phyloP scores from a whole-genome alignment of 2,113 vertebrate species.

The Rynchops niger region DNA sequence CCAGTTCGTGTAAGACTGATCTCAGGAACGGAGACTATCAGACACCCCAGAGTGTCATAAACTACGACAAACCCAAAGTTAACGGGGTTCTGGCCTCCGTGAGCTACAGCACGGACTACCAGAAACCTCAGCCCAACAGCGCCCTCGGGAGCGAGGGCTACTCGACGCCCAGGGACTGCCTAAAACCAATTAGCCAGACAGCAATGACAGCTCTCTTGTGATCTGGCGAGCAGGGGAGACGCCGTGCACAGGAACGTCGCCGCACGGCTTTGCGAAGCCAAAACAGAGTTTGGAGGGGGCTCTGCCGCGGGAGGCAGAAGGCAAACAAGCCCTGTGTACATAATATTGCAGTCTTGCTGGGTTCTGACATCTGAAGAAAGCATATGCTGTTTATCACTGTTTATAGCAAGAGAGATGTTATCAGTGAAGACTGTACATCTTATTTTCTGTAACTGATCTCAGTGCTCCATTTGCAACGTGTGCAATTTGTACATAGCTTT shows the following conservation, averaged over 20 bases:
- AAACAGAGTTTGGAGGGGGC: constrained; percentile 47
- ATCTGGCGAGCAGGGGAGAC: background rate
- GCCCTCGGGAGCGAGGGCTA: constrained; percentile 63
- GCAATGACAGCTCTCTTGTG: constrained; percentile 74
- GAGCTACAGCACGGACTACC: constrained; percentile 54
- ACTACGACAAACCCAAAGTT: constrained; percentile 80
- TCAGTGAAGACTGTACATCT: constrained; percentile 60
- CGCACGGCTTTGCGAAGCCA: constrained; percentile 36
- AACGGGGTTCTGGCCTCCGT: constrained; percentile 2
- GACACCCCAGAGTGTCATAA: constrained; percentile 72
- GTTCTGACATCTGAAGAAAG: constrained; percentile 55
- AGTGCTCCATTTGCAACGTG: constrained; percentile 70
- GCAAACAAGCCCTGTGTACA: constrained; percentile 72
- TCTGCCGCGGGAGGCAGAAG: constrained; percentile 51
- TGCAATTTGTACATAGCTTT: constrained; percentile 80
- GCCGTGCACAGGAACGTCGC: background rate
- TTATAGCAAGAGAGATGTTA: constrained; percentile 61
- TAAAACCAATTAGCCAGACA: constrained; percentile 68
- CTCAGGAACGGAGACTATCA: constrained; percentile 66
- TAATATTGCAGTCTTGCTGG: constrained; percentile 66
- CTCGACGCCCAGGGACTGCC: constrained; percentile 78
- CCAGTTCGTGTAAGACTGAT: background rate
- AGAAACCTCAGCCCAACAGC: constrained; percentile 63
- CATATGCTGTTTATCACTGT: constrained; percentile 47
- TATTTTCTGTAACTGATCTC: constrained; percentile 71